A percentile compares a stretch with the other conserved stretches of the same genome.
These are phyloP conservation scores for Rhimphoctona megacephalus DNA, from an alignment of 2,888 invertebrate genomes.

Conservation along the genomic window DNA sequence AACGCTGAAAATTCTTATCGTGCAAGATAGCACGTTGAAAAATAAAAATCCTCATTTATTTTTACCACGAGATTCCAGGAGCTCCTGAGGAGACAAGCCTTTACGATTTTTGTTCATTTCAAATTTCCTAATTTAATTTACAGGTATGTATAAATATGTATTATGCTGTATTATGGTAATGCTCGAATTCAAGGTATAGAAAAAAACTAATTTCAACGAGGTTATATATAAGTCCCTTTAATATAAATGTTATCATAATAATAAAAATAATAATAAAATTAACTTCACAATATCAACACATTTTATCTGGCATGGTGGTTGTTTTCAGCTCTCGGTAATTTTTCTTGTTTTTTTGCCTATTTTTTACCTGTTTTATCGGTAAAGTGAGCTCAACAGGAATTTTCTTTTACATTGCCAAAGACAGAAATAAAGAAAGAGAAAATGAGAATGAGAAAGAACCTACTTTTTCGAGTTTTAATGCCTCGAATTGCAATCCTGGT, in stretches of 20 bases:
- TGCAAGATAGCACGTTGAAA: conserved; percentile 29
- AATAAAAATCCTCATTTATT: conserved; percentile 37
- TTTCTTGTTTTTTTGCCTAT: not conserved
- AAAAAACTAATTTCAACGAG: not conserved
- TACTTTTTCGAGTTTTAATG: conserved; percentile 32
- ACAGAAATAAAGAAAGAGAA: not conserved
- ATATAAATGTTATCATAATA: not conserved
- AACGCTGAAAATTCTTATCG: conserved; percentile 43
- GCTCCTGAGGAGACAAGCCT: conserved; percentile 10
- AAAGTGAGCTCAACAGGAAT: not conserved
- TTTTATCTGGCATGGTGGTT: conserved; percentile 37
- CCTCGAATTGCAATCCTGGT: conserved; percentile 58
- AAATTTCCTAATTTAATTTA: conserved; percentile 9
- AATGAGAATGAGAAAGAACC: conserved; percentile 3
- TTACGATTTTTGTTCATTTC: conserved; percentile 42
- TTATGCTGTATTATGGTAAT: not conserved
- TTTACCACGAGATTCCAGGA: conserved; percentile 17
- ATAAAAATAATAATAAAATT: not conserved
- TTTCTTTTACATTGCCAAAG: conserved; percentile 12
- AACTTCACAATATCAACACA: not conserved
- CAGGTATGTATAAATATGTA: not conserved
- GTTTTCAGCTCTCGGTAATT: conserved; percentile 27
- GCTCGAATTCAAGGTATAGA: not conserved
- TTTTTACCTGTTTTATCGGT: conserved; percentile 8
- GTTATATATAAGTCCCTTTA: not conserved